A percentile compares a stretch with the other conserved stretches of the same genome.
phyloP scores from a whole-genome alignment of 2,797 vertebrate species.

The Phalanger gymnotis region DNA sequence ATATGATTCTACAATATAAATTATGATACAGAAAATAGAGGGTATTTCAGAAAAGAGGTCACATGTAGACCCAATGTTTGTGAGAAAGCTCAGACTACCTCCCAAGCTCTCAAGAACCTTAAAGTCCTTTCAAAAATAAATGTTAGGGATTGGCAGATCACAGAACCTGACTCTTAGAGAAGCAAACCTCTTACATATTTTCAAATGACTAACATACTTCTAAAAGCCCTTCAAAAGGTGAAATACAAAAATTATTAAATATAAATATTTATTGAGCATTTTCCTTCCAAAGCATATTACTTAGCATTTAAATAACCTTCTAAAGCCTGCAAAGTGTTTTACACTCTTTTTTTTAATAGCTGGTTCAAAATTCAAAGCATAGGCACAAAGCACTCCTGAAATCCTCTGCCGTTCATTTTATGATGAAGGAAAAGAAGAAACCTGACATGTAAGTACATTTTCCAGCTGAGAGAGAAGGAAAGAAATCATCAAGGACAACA shows the following conservation, averaged over 20 bases:
- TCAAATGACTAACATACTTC: slow-evolving; percentile 9
- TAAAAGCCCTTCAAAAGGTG: slow-evolving; percentile 49
- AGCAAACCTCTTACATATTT: neutral
- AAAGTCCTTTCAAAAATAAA: slow-evolving; percentile 66
- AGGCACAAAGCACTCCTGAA: slow-evolving; percentile 28
- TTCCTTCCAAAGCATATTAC: slow-evolving; percentile 46
- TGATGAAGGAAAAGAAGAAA: slow-evolving; percentile 23
- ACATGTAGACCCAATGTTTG: slow-evolving; percentile 60
- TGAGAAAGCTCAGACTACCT: slow-evolving; percentile 56
- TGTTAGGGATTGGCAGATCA: slow-evolving; percentile 41
- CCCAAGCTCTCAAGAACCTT: slow-evolving; percentile 70
- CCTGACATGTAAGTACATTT: slow-evolving; percentile 34
- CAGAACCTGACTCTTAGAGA: slow-evolving; percentile 27
- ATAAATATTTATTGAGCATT: slow-evolving; percentile 55
- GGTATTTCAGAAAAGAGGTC: slow-evolving; percentile 57
- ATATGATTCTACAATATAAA: neutral
- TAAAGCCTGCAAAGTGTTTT: slow-evolving; percentile 29
- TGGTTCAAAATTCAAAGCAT: slow-evolving; percentile 51
- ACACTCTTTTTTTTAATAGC: slow-evolving; percentile 22
- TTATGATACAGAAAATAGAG: neutral
- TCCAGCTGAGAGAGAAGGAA: slow-evolving; percentile 40
- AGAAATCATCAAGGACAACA: slow-evolving; percentile 38
- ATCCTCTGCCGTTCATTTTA: slow-evolving; percentile 32
- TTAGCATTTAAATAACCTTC: slow-evolving; percentile 58
- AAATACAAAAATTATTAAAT: slow-evolving; percentile 44